Base-by-base conservation (phyloP, 2,888 invertebrate species). In the Watsonalla binaria region DNA sequence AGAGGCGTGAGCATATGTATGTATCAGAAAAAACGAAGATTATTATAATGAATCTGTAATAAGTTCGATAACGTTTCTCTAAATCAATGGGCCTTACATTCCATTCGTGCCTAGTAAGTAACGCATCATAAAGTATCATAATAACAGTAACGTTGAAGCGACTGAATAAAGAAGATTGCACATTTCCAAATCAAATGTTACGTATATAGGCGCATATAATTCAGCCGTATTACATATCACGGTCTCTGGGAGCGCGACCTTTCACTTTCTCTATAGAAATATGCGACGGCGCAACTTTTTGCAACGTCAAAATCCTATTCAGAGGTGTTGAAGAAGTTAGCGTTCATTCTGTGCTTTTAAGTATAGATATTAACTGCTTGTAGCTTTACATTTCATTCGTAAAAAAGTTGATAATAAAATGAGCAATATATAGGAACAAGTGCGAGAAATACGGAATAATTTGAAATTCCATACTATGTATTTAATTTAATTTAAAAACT, bases 251-350 rank as follows among this genome's bases (percentile, higher is more conserved):
- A 65, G 70, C 65, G 55, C 81, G 81, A 84, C 84, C 86, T 85
- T 80, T 86, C 84, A 86, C 86, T 86, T 85, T 86, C 85, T 76
- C 78, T 69, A 58, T 58, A 70, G 68, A 78, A 76, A 70, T 76
- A 74, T 75, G 72, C 70, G 69, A 62, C 64, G 57, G 63, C 66
- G 63, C 62, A 61, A 61, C 62, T 72, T 68, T 77, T 70, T 69
- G 68, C 70, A 67, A 63, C 58, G 59, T 56, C 59, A 65, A 63
- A 68, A 65, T 63, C 55, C 53, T 59, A 55, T 61, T 59, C 52
- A 63, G 59, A 56, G 59, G 48, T 51, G 33, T 42, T 49, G 45
- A 52, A 39, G 53, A 37, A 37, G 14, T 35, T 5, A 14, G 9
- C 14, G 37, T 37, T 11, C 14, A 7, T 24, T 9, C 46, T 47